phyloP scores from a whole-genome alignment of 2,888 invertebrate species.

The Polia nebulosa region DNA sequence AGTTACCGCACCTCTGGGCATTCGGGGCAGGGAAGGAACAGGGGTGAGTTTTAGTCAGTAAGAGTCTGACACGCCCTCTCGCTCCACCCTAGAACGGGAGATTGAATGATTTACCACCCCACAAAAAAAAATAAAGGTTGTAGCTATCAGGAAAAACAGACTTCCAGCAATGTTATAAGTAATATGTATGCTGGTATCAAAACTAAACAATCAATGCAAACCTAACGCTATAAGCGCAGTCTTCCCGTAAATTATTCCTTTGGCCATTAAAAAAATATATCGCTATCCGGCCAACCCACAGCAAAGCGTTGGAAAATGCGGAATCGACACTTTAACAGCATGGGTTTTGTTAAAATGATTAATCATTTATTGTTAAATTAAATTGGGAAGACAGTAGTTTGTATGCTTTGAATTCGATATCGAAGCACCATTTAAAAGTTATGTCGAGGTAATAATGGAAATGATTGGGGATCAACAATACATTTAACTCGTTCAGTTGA shows the following conservation, averaged over 20 bases:
- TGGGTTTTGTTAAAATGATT: conserved; percentile 63
- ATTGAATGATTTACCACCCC: too few species aligned
- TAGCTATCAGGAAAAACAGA: too few species aligned
- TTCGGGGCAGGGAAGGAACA: too few species aligned
- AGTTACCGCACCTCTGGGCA: too few species aligned
- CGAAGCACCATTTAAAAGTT: background rate
- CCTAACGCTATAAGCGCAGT: conserved; percentile 62
- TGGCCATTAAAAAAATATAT: conserved; percentile 73
- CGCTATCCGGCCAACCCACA: conserved; percentile 65
- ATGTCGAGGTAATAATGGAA: background rate
- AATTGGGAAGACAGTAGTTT: background rate
- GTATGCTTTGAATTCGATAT: background rate
- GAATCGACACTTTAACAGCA: conserved; percentile 56
- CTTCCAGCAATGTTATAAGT: background rate
- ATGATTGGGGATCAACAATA: too few species aligned
- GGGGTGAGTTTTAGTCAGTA: too few species aligned
- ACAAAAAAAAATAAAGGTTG: too few species aligned
- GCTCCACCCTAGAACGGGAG: too few species aligned
- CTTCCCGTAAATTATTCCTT: conserved; percentile 73
- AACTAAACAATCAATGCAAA: conserved; percentile 45
- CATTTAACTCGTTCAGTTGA: too few species aligned
- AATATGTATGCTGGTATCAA: conserved; percentile 47
- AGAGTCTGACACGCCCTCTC: too few species aligned
- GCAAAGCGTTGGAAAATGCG: conserved; percentile 58
- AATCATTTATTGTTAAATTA: background rate